phyloP scores from a whole-genome alignment of 2,113 vertebrate genomes.

The Pyrgilauda ruficollis region DNA sequence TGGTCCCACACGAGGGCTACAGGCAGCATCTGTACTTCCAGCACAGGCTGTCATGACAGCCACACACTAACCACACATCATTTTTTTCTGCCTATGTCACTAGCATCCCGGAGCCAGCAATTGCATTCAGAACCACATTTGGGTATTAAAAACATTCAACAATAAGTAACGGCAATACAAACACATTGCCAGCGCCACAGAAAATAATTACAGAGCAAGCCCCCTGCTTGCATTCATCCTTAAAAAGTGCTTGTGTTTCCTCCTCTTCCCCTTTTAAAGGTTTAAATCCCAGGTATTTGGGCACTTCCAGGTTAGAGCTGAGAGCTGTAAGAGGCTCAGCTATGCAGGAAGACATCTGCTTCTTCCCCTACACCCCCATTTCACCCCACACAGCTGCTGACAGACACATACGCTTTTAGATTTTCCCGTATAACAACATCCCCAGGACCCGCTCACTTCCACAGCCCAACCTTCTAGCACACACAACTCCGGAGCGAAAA shows the following conservation, averaged over 20 bases:
- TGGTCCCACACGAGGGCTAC: neutral
- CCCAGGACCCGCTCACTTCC: neutral
- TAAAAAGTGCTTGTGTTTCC: neutral
- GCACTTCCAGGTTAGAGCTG: neutral
- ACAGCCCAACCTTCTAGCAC: neutral
- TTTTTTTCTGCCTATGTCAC: slow-evolving; percentile 21
- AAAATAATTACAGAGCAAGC: neutral
- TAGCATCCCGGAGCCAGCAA: neutral
- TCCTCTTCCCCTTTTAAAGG: neutral
- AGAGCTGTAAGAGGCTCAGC: neutral
- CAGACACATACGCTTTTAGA: rapidly evolving
- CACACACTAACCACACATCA: neutral
- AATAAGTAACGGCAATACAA: neutral
- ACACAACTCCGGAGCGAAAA: neutral
- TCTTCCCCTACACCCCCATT: neutral
- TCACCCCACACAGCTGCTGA: neutral
- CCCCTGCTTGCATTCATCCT: neutral
- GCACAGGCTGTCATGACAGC: neutral
- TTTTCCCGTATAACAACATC: neutral
- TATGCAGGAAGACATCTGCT: neutral
- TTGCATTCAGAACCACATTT: neutral
- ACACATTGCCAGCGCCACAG: neutral
- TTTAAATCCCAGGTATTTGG: neutral
- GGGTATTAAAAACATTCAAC: neutral
- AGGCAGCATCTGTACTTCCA: neutral